phyloP scores from a whole-genome alignment of 64 coral and sea anemone genomes.

The Orbicella faveolata region DNA sequence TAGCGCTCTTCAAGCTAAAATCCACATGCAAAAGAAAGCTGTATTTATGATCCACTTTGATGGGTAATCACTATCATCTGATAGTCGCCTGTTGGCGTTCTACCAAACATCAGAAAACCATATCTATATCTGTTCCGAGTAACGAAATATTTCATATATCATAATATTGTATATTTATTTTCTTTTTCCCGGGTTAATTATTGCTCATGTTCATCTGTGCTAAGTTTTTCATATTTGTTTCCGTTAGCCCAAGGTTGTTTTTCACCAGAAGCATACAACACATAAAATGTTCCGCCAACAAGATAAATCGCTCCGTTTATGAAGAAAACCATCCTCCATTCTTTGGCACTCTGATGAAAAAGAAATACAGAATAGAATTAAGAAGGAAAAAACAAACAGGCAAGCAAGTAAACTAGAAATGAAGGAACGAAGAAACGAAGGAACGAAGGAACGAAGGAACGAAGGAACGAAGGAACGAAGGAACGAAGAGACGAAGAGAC shows the following conservation, averaged over 20 bases:
- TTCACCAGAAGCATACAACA: neutral
- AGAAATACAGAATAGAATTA: neutral
- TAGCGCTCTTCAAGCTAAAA: too few relatives aligned
- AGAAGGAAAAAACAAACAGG: neutral
- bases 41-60: too few relatives aligned
- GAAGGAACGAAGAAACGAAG: neutral
- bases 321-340: neutral
- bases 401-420: neutral
- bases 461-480: neutral
- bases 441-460: neutral
- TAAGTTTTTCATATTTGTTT: neutral
- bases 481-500: neutral
- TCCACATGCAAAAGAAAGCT: too few relatives aligned
- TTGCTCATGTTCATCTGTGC: neutral
- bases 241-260: conserved; percentile 1
- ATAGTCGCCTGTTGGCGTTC: too few relatives aligned
- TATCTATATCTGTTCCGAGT: too few relatives aligned
- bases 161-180: too few relatives aligned
- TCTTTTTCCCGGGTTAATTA: neutral
- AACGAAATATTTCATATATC: too few relatives aligned
- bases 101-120: too few relatives aligned
- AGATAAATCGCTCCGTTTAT: neutral
- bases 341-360: neutral
- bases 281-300: neutral
- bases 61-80: too few relatives aligned